Conservation (phyloP, 2,113 vertebrate genomes). For the Odontesthes bonariensis region DNA sequence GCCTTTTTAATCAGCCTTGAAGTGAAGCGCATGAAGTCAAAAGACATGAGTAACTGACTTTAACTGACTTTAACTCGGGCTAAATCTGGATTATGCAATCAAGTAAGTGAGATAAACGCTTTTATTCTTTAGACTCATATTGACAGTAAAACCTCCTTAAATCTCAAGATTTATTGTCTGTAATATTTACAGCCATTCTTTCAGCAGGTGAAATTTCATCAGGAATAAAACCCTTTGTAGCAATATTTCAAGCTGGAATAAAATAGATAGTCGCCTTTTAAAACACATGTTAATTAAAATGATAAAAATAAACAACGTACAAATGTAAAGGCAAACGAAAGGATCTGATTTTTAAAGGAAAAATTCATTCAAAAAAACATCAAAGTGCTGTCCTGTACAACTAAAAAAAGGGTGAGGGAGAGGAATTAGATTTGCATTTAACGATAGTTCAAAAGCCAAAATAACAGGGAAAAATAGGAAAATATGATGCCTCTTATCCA, state of each 20-base stretch:
- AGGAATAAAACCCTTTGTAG: no score
- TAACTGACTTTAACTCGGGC: neutral
- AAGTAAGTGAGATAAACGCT: neutral
- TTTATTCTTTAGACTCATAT: neutral
- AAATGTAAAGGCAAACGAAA: no score
- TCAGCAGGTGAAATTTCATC: no score
- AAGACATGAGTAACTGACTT: neutral
- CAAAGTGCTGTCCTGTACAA: neutral
- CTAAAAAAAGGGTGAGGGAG: neutral
- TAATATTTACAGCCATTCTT: neutral
- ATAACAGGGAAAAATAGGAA: neutral
- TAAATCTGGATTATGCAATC: neutral
- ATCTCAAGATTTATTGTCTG: neutral
- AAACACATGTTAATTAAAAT: neutral
- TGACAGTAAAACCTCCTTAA: neutral
- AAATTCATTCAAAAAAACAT: neutral
- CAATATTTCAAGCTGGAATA: no score
- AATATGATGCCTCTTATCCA: neutral
- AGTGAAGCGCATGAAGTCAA: neutral
- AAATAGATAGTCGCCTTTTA: no score
- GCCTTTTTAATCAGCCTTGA: neutral
- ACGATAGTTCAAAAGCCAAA: neutral
- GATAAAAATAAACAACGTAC: neutral
- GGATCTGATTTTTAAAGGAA: neutral
- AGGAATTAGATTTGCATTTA: no score